Evolutionary conservation across 1,140 invertebrate species (phyloP).

Genomic region (Steinernema feltiae): DNA sequence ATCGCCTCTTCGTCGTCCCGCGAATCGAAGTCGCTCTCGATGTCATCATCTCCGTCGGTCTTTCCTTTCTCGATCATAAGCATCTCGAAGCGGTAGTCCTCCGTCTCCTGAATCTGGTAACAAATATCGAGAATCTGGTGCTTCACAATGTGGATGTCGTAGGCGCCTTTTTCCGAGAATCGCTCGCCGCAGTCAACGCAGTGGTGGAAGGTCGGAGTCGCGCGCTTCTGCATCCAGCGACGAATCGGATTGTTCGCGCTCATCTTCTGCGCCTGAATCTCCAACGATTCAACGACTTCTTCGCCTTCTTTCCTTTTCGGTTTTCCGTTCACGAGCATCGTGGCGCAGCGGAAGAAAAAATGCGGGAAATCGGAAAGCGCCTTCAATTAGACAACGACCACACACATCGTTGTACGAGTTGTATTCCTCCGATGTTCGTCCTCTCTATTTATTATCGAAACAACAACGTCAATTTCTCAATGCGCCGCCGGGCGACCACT

Average conservation of each 20-base stretch:
- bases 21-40: neutral
- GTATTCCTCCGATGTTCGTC: no score
- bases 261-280: neutral
- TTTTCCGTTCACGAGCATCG: neutral
- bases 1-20: neutral
- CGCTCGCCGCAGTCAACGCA: neutral
- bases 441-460: no score
- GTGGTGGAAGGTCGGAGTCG: neutral
- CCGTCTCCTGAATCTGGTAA: conserved; percentile 8
- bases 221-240: neutral
- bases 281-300: neutral
- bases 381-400: no score
- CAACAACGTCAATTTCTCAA: no score
- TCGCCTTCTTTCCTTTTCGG: neutral
- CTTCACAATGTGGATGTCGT: conserved; percentile 11
- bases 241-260: neutral
- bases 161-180: neutral
- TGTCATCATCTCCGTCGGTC: neutral
- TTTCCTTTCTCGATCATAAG: neutral
- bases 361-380: no score
- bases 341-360: neutral
- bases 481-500: no score
- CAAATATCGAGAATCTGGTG: conserved; percentile 5
- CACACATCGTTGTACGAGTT: no score
- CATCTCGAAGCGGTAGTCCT: neutral